Evolutionary conservation across 2,797 vertebrate genomes (phyloP).

Genomic region (Tangara arthus): DNA sequence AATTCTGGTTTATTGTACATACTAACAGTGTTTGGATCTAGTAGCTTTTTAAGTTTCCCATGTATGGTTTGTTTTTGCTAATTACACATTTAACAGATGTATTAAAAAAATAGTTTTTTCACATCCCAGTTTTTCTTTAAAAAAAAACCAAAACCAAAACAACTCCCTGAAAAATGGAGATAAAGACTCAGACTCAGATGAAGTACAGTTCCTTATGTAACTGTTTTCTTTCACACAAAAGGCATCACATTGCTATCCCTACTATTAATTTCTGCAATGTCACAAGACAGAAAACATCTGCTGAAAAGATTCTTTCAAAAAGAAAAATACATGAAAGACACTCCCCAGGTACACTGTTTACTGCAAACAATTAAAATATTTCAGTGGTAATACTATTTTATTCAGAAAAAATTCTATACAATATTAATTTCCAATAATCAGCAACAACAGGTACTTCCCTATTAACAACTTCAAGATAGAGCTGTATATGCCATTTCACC

Average conservation of each 20-base stretch:
- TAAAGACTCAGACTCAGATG: background rate
- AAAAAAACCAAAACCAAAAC: background rate
- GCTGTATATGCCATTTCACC: rapidly evolving
- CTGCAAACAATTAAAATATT: background rate
- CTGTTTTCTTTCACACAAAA: background rate
- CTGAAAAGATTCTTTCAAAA: background rate
- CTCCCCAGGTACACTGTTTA: background rate
- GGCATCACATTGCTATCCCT: background rate
- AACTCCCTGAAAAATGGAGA: background rate
- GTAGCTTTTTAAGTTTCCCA: background rate
- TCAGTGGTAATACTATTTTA: background rate
- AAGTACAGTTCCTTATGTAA: background rate
- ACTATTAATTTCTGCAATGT: background rate
- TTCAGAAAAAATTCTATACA: background rate
- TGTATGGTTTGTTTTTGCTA: background rate
- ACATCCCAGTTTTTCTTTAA: background rate
- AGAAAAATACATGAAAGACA: background rate
- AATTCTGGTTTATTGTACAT: background rate
- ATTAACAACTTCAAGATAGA: background rate
- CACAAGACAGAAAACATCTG: background rate
- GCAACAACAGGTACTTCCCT: background rate
- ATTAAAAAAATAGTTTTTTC: background rate
- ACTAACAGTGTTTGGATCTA: background rate
- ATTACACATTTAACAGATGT: background rate
- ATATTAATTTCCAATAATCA: background rate